Percentiles rank a stretch among this genome's conserved stretches.
Conservation (phyloP, 1,140 invertebrate species). For the Pollicipes pollicipes region DNA sequence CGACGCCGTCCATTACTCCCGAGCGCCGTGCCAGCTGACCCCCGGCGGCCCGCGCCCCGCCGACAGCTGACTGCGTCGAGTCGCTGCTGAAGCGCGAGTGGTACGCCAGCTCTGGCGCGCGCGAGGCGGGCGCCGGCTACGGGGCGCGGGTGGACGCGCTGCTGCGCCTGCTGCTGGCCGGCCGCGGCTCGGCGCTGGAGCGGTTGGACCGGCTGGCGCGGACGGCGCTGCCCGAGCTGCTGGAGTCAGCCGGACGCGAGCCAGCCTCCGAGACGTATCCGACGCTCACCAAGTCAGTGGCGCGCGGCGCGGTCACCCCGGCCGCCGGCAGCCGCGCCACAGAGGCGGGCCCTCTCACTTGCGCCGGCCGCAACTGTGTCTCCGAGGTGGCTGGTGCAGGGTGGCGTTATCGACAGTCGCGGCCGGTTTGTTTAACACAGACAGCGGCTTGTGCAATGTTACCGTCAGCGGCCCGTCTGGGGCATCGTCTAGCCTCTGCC, state of each 20-base stretch:
- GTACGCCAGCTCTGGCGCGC: constrained; percentile 23
- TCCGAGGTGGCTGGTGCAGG: too few species aligned
- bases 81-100: constrained; percentile 27
- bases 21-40: too few species aligned
- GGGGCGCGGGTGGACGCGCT: constrained; percentile 25
- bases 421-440: too few species aligned
- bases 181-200: constrained; percentile 22
- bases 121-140: constrained; percentile 25
- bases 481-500: too few species aligned
- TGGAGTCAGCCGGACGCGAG: constrained; percentile 27
- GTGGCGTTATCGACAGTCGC: too few species aligned
- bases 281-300: constrained; percentile 33
- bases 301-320: too few species aligned
- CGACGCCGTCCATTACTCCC: too few species aligned
- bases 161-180: constrained; percentile 22
- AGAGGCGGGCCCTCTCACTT: background rate
- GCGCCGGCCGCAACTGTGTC: too few species aligned
- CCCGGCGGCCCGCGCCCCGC: background rate
- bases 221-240: constrained; percentile 23
- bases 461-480: too few species aligned
- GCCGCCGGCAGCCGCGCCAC: too few species aligned
- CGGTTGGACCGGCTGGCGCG: constrained; percentile 23
- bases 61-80: constrained; percentile 21
- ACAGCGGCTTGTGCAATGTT: too few species aligned
- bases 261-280: constrained; percentile 35